Evolutionary conservation across 2,888 invertebrate species (phyloP), one percentile per base, ranked within the genome.

Genomic region (Netelia fuscicornis): DNA sequence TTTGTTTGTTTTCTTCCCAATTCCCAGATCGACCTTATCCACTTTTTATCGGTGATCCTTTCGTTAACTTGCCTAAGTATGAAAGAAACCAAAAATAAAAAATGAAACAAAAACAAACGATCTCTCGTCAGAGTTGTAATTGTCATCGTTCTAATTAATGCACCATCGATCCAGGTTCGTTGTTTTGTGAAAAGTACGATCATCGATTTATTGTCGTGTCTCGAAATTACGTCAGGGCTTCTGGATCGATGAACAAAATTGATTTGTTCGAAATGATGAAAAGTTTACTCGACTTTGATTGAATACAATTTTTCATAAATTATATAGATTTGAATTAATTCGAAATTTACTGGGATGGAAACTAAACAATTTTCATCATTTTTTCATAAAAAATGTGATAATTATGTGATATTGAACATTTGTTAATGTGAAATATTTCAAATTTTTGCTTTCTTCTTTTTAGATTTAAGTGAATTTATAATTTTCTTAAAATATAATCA

Each of bases 61-160:
- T 62, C 44, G 44, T 48, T 74, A 13, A 60, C 60, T 74, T 74
- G 62, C 74, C 74, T 62, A 74, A 48, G 25, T n/a, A 42, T 20
- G 8, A 20, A 67, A 37, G 13, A 64, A 30, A 13, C 20, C 10
- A 30, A 70, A 70, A 52, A 17, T 9, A 52, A 52, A 13, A 20
- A 23, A 48, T 52, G 23, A 48, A 68, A 25, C 23, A 71, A 54
- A 17, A 30, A 56, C 6, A 37, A 56, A 54, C 44, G 56, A 42
- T 65, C 60, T 42, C 70, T 77, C 25, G 48, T 58, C 42, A 44
- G 25, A 67, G 76, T 80, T 60, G 77, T 74, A 23, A 79, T 76
- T 78, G 77, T 82, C 80, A 82, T 82, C 80, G 76, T 86, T 84
- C 70, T 83, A 74, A 80, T 56, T 62, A 75, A 48, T 62, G 48